Base-by-base conservation (phyloP, 2,888 invertebrate genomes). In the Netelia fuscicornis region DNA sequence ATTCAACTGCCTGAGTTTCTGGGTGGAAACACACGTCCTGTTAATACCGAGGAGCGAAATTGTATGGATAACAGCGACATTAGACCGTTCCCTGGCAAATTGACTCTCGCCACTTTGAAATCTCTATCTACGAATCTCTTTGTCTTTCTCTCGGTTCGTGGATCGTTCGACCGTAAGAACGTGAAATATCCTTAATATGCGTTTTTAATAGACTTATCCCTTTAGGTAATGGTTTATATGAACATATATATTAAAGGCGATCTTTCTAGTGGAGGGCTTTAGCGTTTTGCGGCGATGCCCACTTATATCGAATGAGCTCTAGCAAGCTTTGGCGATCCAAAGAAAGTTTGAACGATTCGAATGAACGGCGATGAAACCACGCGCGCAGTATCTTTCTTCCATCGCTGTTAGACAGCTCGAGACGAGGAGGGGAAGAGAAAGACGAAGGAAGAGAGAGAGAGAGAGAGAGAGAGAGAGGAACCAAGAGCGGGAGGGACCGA, bases 361-460 rank as follows among this genome's bases (percentile, higher is more conserved):
- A 89, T 86, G 90, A 90, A 90, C 89, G 89, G 87, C 89, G 88
- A 90, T 89, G 90, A 89, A 90, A 90, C 89, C 88, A 87, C 86
- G 87, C 86, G 56, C 48, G 20, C 13, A 65, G 62, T 71, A 80
- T 89, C 89, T 90, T 89, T 89, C 89, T 89, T 90, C 89, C 89
- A 89, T 91, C 89, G 90, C 90, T 88, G 9, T 48, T 48, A 54
- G 60, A 37, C 52, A 56, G 71, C 8, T 17, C 37, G 37, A 54
- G 44, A 37, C 37, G 37, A 37, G 37, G 37, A 37, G 37, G 37
- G 6, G 0, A 37, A 37, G 37, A 37, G 37, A 37, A 37, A 37
- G 37, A 1, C 8, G 37, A 8, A 6, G 30, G 25, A 13, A 44
- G 72, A 48, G 20, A 23, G 89, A 87, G 90, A 89, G 89, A 88